Evolutionary conservation across 2,113 vertebrate genomes (phyloP).

Genomic region (Thalassarche chlororhynchos): DNA sequence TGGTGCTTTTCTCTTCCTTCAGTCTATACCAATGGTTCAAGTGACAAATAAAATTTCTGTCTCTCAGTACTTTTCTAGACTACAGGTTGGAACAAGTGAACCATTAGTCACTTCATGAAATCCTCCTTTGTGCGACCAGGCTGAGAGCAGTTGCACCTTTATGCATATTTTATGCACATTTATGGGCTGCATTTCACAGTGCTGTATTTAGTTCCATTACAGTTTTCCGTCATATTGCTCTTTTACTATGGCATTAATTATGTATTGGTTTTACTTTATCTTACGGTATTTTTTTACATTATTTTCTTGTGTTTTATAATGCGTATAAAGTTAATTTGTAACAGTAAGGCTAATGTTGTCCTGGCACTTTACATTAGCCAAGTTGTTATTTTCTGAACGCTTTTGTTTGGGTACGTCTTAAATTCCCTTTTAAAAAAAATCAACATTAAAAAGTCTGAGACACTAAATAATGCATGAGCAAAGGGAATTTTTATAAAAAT

Average conservation of each 20-base stretch:
- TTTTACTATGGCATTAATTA: constrained; percentile 73
- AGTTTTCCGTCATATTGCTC: constrained; percentile 66
- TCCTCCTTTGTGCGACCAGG: constrained; percentile 60
- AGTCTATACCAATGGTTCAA: constrained; percentile 39
- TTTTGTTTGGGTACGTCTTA: neutral
- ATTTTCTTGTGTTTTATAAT: constrained; percentile 62
- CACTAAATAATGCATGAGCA: constrained; percentile 15
- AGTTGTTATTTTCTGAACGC: neutral
- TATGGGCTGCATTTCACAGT: constrained; percentile 63
- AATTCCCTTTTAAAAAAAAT: neutral
- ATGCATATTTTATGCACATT: constrained; percentile 72
- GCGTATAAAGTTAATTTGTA: constrained; percentile 50
- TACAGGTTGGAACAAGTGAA: constrained; percentile 68
- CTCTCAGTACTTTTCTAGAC: constrained; percentile 48
- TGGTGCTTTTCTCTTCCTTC: constrained; percentile 31
- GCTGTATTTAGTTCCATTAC: constrained; percentile 70
- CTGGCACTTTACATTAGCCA: constrained; percentile 1
- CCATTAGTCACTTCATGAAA: constrained; percentile 69
- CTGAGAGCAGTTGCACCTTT: constrained; percentile 71
- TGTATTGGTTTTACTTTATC: constrained; percentile 68
- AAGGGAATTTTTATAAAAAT: constrained; percentile 5
- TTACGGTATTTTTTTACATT: constrained; percentile 31
- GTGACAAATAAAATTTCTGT: constrained; percentile 67
- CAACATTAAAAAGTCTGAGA: neutral
- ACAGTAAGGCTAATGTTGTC: constrained; percentile 23